Conservation (phyloP, 2,113 vertebrate species). For the Phrynosoma blainvillii region DNA sequence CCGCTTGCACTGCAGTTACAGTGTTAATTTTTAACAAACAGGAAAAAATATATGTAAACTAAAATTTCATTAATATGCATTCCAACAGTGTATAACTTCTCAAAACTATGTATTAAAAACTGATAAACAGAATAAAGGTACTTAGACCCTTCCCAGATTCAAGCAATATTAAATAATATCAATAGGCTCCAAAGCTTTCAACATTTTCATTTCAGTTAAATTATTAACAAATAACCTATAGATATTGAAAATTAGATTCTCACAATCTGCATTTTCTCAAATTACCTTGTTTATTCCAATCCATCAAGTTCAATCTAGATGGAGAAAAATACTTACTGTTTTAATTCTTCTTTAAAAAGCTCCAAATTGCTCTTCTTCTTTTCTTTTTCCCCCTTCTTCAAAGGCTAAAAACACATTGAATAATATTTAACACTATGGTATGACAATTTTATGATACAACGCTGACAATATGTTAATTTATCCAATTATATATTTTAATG, state of each 20-base stretch:
- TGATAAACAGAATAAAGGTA: too few species aligned
- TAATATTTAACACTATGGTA: neutral
- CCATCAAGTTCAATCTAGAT: slow-evolving; percentile 22
- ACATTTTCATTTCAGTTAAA: neutral
- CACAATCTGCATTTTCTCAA: neutral
- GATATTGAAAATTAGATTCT: neutral
- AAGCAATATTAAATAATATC: neutral
- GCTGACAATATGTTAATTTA: neutral
- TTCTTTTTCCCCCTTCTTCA: slow-evolving; percentile 95
- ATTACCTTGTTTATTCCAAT: neutral
- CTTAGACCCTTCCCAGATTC: neutral
- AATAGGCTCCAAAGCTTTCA: neutral
- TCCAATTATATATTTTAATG: neutral
- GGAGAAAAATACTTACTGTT: slow-evolving; percentile 87
- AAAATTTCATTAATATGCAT: neutral
- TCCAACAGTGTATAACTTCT: neutral
- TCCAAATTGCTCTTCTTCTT: slow-evolving; percentile 99
- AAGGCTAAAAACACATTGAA: slow-evolving; percentile 74
- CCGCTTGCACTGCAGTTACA: neutral
- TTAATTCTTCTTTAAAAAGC: slow-evolving; percentile 98
- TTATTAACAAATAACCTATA: neutral
- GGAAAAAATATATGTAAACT: neutral
- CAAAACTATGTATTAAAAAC: too few species aligned
- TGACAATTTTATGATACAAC: neutral
- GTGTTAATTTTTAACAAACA: neutral